Conservation (phyloP, 2,113 vertebrate genomes). For the Sterrhoptilus dennistouni region DNA sequence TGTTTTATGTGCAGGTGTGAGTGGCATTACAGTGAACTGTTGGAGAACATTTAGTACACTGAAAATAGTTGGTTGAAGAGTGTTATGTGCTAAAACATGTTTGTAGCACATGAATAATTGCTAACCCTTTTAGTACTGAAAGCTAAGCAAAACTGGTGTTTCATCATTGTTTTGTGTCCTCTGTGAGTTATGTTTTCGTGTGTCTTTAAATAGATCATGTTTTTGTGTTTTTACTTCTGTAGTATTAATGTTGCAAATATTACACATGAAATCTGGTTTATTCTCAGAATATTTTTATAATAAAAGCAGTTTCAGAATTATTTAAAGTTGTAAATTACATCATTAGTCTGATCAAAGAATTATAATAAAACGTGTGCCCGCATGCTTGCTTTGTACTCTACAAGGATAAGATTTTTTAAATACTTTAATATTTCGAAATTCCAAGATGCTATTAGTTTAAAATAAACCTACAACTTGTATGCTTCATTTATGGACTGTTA, state of each 20-base stretch:
- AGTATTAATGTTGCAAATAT: neutral
- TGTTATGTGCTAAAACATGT: neutral
- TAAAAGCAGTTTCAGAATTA: neutral
- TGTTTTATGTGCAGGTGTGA: neutral
- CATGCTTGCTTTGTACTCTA: neutral
- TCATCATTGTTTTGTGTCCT: neutral
- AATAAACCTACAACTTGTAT: neutral
- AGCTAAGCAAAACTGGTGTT: neutral
- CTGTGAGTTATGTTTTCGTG: neutral
- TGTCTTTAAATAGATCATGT: neutral
- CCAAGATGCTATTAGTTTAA: neutral
- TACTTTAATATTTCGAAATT: neutral
- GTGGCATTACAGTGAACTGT: neutral
- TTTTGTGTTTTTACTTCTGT: neutral
- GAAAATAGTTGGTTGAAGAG: neutral
- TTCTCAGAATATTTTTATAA: neutral
- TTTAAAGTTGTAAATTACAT: neutral
- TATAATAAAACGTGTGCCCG: neutral
- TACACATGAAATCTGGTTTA: neutral
- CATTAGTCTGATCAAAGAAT: neutral
- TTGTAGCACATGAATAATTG: neutral
- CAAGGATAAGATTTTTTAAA: neutral
- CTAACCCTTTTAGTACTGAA: neutral
- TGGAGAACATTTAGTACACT: neutral
- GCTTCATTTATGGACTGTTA: neutral